Evolutionary conservation across 2,113 vertebrate species (phyloP).

Genomic region (Gymnarchus niloticus): DNA sequence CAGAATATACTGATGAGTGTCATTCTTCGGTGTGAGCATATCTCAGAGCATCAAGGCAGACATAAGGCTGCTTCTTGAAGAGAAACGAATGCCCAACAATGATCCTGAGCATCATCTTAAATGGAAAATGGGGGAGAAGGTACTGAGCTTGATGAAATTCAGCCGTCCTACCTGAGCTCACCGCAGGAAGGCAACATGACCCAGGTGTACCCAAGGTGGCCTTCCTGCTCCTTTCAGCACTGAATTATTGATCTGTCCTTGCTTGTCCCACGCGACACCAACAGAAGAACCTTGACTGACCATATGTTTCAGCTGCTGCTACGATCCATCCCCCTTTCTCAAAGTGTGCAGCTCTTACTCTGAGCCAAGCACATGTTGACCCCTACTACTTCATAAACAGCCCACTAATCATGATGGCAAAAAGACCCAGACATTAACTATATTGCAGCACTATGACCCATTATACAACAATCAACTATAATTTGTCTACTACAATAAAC

Average conservation of each 20-base stretch:
- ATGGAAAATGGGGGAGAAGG: slow-evolving; percentile 25
- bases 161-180: slow-evolving; percentile 54
- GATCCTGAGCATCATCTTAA: neutral
- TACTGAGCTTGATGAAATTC: slow-evolving; percentile 56
- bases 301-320: slow-evolving; percentile 26
- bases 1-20: neutral
- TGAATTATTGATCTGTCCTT: slow-evolving; percentile 63
- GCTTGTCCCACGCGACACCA: slow-evolving; percentile 34
- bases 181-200: slow-evolving; percentile 54
- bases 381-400: no score
- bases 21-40: neutral
- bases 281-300: neutral
- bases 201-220: slow-evolving; percentile 40
- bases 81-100: slow-evolving; percentile 37
- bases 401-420: no score
- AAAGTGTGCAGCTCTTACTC: neutral
- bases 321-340: slow-evolving; percentile 26
- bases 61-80: slow-evolving; percentile 42
- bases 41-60: slow-evolving; percentile 3
- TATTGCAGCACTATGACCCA: no score
- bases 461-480: no score
- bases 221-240: slow-evolving; percentile 50
- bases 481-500: no score
- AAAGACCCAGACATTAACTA: no score
- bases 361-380: neutral